A percentile compares a stretch with the other conserved stretches of the same genome.
These are phyloP conservation scores for Halictus quadricinctus DNA, from an alignment of 2,888 invertebrate genomes.

Conservation along the genomic window DNA sequence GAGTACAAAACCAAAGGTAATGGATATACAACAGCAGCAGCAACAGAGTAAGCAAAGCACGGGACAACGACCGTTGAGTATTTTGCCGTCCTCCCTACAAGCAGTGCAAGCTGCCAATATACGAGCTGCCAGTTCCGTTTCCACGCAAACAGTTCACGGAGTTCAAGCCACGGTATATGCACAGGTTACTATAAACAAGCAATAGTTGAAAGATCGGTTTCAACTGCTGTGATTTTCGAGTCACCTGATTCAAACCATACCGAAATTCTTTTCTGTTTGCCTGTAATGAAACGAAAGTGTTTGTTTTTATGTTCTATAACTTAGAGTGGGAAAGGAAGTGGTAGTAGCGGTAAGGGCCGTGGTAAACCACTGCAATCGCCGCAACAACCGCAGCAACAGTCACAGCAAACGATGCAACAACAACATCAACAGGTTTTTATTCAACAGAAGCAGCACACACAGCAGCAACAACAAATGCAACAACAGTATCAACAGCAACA, in stretches of 20 bases:
- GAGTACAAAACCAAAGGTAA: slow-evolving; percentile 78
- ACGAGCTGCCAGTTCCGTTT: slow-evolving; percentile 91
- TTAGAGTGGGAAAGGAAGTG: slow-evolving; percentile 79
- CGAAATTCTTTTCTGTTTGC: slow-evolving; percentile 15
- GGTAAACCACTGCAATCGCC: slow-evolving; percentile 86
- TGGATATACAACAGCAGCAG: slow-evolving; percentile 82
- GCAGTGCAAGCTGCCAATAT: slow-evolving; percentile 84
- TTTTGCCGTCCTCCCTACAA: slow-evolving; percentile 85
- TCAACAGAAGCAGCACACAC: slow-evolving; percentile 77
- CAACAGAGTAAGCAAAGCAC: slow-evolving; percentile 76
- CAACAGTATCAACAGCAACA: slow-evolving; percentile 76
- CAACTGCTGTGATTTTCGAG: slow-evolving; percentile 23
- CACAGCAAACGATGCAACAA: slow-evolving; percentile 79
- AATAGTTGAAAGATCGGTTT: slow-evolving; percentile 21
- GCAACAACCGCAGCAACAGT: slow-evolving; percentile 77
- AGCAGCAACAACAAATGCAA: slow-evolving; percentile 78
- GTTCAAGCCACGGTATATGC: slow-evolving; percentile 80
- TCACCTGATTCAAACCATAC: slow-evolving; percentile 9
- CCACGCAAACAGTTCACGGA: slow-evolving; percentile 89
- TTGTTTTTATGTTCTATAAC: slow-evolving; percentile 66
- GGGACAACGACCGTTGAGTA: slow-evolving; percentile 82
- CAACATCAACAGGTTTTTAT: slow-evolving; percentile 77
- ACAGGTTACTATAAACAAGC: slow-evolving; percentile 73
- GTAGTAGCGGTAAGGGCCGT: slow-evolving; percentile 85
- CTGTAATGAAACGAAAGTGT: slow-evolving; percentile 41